Conservation (phyloP, 2,888 invertebrate genomes). For the Hipparchia semele region DNA sequence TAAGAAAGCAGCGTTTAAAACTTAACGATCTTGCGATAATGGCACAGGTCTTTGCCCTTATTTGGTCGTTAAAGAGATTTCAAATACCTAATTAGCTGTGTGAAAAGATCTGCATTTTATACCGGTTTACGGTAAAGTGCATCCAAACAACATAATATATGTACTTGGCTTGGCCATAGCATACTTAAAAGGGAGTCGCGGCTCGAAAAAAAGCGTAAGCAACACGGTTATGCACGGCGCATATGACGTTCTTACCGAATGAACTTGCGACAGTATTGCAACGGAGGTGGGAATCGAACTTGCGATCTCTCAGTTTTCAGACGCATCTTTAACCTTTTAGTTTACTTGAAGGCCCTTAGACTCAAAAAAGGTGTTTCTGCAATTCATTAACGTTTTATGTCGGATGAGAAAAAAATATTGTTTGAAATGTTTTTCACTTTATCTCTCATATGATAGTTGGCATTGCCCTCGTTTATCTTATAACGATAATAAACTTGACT, state of each 20-base stretch:
- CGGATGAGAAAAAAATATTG: too few species aligned
- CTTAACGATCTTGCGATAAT: background rate
- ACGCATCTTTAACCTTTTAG: background rate
- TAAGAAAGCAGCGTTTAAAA: background rate
- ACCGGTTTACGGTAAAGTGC: conserved; percentile 3
- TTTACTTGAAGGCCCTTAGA: too few species aligned
- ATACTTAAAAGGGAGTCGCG: background rate
- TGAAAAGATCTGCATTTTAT: conserved; percentile 10
- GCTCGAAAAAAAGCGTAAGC: too few species aligned
- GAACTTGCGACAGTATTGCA: too few species aligned
- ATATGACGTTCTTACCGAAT: too few species aligned
- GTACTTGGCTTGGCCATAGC: background rate
- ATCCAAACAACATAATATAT: background rate
- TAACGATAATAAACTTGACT: conserved; percentile 1
- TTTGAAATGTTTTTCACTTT: too few species aligned
- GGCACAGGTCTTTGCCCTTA: background rate
- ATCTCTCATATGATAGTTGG: background rate
- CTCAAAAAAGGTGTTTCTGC: too few species aligned
- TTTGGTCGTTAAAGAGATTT: conserved; percentile 3
- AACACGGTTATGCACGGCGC: too few species aligned
- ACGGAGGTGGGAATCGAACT: too few species aligned
- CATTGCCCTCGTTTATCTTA: background rate
- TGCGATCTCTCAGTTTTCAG: too few species aligned
- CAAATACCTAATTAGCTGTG: conserved; percentile 2
- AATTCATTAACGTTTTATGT: too few species aligned